phyloP scores from a whole-genome alignment of 2,888 invertebrate genomes.

The Drosophila sordidapex region DNA sequence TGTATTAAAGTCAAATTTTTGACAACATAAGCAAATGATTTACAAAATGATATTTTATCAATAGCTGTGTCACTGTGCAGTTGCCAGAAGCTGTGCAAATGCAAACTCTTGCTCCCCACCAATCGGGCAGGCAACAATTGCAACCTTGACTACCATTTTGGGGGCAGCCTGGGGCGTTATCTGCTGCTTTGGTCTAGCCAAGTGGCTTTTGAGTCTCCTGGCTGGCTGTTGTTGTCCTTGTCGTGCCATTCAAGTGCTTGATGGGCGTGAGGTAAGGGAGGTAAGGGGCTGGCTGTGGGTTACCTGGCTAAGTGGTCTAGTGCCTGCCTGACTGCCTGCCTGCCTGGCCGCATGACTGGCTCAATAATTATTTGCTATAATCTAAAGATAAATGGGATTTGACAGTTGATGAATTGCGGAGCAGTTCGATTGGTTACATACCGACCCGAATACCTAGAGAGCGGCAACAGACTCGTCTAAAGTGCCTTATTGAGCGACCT shows the following conservation, averaged over 20 bases:
- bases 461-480: conserved; percentile 6
- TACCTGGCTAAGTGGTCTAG: conserved; percentile 32
- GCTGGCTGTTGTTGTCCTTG: conserved; percentile 33
- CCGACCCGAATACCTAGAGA: conserved; percentile 13
- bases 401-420: conserved; percentile 75
- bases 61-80: conserved; percentile 31
- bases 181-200: conserved; percentile 54
- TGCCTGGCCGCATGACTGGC: conserved; percentile 27
- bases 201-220: conserved; percentile 67
- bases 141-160: conserved; percentile 71
- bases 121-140: conserved; percentile 60
- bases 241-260: conserved; percentile 55
- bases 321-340: not conserved
- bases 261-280: conserved; percentile 31
- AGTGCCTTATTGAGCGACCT: conserved; percentile 42
- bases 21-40: not conserved
- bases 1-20: not conserved
- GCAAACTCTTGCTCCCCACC: conserved; percentile 27
- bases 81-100: conserved; percentile 18
- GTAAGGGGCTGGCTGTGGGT: not conserved
- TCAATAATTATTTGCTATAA: conserved; percentile 76
- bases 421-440: conserved; percentile 67
- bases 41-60: not conserved
- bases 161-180: conserved; percentile 27
- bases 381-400: conserved; percentile 76